Evolutionary conservation across 64 coral and sea anemone species (phyloP).

Genomic region (Hydrozoanthus tunicans): DNA sequence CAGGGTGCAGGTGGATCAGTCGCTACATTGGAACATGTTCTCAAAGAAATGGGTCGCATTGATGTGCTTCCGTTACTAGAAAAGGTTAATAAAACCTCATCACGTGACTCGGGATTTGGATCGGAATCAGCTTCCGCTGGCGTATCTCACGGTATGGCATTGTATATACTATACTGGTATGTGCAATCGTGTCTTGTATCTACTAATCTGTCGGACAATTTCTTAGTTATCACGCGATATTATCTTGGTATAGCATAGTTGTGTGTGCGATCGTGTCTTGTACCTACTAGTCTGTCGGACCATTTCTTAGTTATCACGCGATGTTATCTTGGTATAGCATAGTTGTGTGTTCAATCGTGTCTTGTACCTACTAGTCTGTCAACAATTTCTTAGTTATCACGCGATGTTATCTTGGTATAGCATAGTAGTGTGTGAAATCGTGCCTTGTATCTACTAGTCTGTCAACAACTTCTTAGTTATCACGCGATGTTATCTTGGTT

Average conservation of each 20-base stretch:
- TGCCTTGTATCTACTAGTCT: neutral
- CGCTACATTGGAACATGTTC: slow-evolving; percentile 25
- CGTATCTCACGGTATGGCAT: slow-evolving; percentile 49
- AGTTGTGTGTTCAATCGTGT: neutral
- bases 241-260: too few species aligned
- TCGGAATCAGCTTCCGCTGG: slow-evolving; percentile 60
- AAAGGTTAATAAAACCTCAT: slow-evolving; percentile 16
- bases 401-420: neutral
- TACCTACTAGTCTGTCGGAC: neutral
- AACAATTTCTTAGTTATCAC: neutral
- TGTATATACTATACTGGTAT: neutral
- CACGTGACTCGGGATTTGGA: slow-evolving; percentile 73
- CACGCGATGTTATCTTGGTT: neutral
- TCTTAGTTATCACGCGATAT: neutral
- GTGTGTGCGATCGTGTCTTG: neutral
- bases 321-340: neutral
- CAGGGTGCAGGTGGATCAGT: slow-evolving; percentile 69
- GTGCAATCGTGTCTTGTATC: neutral
- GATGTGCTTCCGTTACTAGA: slow-evolving; percentile 65
- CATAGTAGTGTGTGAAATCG: neutral
- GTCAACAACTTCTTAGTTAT: neutral
- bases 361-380: neutral
- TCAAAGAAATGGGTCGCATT: slow-evolving; percentile 60
- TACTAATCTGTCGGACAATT: neutral
- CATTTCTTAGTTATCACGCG: neutral